phyloP scores from a whole-genome alignment of 2,888 invertebrate species.

The Cryptocheilus praepositus region DNA sequence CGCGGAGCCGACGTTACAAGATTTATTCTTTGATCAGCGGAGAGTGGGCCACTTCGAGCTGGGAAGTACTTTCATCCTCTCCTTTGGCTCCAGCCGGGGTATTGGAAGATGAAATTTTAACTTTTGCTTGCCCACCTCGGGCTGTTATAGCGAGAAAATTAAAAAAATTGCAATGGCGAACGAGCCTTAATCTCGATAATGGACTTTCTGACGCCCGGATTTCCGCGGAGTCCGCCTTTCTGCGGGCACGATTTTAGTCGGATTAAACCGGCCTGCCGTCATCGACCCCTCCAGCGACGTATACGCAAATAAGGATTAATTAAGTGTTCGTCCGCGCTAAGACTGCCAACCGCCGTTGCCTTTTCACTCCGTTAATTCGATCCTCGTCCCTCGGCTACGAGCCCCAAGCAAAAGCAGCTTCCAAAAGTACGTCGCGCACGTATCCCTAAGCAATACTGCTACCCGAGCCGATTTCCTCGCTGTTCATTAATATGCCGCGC shows the following conservation, averaged over 20 bases:
- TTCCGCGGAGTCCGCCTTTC: conserved; percentile 15
- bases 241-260: conserved; percentile 44
- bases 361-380: conserved; percentile 30
- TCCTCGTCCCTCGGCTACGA: neutral
- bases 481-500: too few species aligned
- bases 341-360: conserved; percentile 36
- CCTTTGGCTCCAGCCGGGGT: too few species aligned
- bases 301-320: conserved; percentile 61
- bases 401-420: neutral
- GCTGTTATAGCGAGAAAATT: neutral
- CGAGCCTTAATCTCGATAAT: conserved; percentile 60
- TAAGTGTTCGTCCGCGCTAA: conserved; percentile 32
- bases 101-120: too few species aligned
- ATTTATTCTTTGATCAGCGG: too few species aligned
- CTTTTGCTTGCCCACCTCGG: too few species aligned
- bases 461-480: too few species aligned
- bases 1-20: too few species aligned
- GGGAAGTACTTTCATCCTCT: too few species aligned
- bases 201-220: conserved; percentile 53
- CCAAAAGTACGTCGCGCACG: too few species aligned
- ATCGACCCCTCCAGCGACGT: conserved; percentile 43
- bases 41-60: too few species aligned
- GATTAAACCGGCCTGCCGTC: conserved; percentile 49
- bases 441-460: neutral
- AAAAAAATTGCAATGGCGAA: conserved; percentile 26